phyloP scores from a whole-genome alignment of 2,888 invertebrate species.

The Megamerina dolium region DNA sequence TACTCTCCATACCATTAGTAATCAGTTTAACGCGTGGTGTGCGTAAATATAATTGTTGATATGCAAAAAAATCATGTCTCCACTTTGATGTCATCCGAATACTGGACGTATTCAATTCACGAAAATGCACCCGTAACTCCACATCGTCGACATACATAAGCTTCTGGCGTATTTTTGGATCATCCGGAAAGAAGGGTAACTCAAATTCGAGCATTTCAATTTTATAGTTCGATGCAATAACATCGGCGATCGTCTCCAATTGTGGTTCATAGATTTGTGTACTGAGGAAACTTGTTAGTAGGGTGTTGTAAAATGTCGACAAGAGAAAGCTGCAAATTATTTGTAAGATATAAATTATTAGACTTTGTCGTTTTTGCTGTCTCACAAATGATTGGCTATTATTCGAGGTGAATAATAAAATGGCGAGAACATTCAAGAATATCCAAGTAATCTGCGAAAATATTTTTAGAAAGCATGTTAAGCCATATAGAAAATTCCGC shows the following conservation, averaged over 20 bases:
- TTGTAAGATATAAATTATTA: neutral
- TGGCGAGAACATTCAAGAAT: neutral
- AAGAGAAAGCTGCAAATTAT: neutral
- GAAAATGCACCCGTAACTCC: slow-evolving; percentile 7
- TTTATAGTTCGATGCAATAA: slow-evolving; percentile 9
- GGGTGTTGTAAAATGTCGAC: slow-evolving; percentile 4
- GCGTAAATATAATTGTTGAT: slow-evolving; percentile 10
- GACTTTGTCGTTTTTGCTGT: neutral
- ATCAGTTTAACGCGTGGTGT: slow-evolving; percentile 6
- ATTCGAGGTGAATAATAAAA: neutral
- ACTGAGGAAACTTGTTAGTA: slow-evolving; percentile 13
- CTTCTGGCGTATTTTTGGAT: slow-evolving; percentile 3
- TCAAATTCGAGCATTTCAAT: slow-evolving; percentile 7
- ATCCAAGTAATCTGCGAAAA: neutral
- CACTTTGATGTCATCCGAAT: slow-evolving; percentile 9
- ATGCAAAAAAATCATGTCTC: slow-evolving; percentile 11
- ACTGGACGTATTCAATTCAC: slow-evolving; percentile 10
- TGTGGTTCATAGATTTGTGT: slow-evolving; percentile 10
- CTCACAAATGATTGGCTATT: neutral
- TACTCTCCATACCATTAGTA: too few species aligned
- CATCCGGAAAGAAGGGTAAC: neutral
- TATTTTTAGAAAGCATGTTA: too few species aligned
- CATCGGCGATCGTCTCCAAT: slow-evolving; percentile 12
- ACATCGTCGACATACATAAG: slow-evolving; percentile 1
- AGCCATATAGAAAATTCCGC: too few species aligned